These are phyloP conservation scores for Erebia epiphron DNA, from an alignment of 2,888 invertebrate genomes.

Conservation along the genomic window DNA sequence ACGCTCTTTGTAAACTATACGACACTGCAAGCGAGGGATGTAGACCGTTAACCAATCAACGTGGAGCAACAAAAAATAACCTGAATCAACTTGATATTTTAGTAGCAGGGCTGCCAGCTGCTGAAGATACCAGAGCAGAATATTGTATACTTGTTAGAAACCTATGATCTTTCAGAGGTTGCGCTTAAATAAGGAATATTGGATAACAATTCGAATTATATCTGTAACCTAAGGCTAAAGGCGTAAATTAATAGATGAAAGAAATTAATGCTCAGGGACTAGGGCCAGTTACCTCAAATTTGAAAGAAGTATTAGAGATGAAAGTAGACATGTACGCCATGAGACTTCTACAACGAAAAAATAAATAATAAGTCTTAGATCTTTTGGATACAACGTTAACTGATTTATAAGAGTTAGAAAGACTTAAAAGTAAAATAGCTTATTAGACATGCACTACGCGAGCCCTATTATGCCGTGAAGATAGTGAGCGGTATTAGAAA, in stretches of 20 bases:
- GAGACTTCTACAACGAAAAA: no score
- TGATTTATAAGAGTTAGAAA: not conserved
- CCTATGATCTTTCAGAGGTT: no score
- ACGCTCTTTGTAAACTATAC: slow-evolving; percentile 30
- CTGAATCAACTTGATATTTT: slow-evolving; percentile 35
- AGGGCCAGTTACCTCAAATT: not conserved
- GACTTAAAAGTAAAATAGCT: not conserved
- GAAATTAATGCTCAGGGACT: no score
- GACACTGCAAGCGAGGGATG: slow-evolving; percentile 33
- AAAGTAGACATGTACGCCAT: no score
- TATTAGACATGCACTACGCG: not conserved
- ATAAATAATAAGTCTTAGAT: no score
- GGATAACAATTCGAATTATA: not conserved
- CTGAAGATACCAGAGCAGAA: slow-evolving; percentile 1
- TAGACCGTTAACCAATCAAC: slow-evolving; percentile 36
- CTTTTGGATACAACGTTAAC: no score
- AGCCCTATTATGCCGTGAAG: not conserved
- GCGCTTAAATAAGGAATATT: not conserved
- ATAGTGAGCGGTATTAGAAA: not conserved
- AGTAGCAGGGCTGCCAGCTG: slow-evolving; percentile 28
- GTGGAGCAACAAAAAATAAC: slow-evolving; percentile 28
- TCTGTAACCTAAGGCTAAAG: not conserved
- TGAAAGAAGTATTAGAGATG: not conserved
- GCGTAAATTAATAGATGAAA: no score
- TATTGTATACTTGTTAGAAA: not conserved